A percentile compares a stretch with the other conserved stretches of the same genome.
phyloP scores from a whole-genome alignment of 2,888 invertebrate species.

The Drosophila hawaiiensis region DNA sequence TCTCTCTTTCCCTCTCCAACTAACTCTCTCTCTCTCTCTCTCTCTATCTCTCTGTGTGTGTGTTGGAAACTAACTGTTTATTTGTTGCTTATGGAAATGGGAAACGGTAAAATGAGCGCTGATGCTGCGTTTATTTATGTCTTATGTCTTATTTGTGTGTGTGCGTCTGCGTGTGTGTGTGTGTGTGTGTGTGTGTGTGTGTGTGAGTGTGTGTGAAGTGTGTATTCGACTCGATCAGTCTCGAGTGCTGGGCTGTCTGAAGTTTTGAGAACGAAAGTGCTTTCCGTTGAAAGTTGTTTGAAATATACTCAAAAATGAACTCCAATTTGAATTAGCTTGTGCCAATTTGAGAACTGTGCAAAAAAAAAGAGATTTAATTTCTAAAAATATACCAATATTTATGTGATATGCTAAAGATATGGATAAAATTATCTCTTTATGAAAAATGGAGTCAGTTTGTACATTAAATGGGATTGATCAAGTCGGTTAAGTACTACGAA shows the following conservation, averaged over 20 bases:
- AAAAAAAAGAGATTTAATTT: not conserved
- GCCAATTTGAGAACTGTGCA: not conserved
- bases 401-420: not conserved
- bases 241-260: conserved; percentile 2
- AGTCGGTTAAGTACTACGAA: not conserved
- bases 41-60: not conserved
- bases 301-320: conserved; percentile 4
- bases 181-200: conserved; percentile 7
- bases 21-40: conserved; percentile 3
- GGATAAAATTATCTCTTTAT: not conserved
- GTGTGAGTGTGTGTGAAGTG: not conserved
- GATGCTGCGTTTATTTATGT: conserved; percentile 36
- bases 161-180: conserved; percentile 5
- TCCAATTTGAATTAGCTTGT: not conserved
- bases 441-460: not conserved
- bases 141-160: conserved; percentile 13
- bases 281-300: conserved; percentile 53
- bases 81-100: conserved; percentile 76
- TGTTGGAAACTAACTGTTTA: conserved; percentile 56
- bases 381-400: not conserved
- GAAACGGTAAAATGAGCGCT: conserved; percentile 73
- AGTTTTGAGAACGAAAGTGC: conserved; percentile 73
- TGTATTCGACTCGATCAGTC: conserved; percentile 10
- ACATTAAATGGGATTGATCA: not conserved
- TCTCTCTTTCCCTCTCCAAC: not conserved